Conservation (phyloP, 2,888 invertebrate species). For the Apoda limacodes region DNA sequence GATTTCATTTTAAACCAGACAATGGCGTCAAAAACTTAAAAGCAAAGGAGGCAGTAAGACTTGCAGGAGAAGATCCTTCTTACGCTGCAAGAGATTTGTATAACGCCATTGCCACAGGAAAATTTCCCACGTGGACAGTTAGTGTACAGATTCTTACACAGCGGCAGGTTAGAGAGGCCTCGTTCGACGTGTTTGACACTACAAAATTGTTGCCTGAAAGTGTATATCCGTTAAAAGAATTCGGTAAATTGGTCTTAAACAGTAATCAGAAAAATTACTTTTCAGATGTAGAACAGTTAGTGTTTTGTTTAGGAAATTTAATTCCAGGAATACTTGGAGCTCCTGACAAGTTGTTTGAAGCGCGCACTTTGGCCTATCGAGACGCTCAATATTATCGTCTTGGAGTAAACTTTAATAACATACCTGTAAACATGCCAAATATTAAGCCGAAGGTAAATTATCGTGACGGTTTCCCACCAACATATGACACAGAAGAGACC, state of each 20-base stretch:
- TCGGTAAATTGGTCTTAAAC: slow-evolving; percentile 84
- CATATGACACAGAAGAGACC: slow-evolving; percentile 79
- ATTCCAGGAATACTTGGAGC: too few species aligned
- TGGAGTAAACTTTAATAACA: slow-evolving; percentile 87
- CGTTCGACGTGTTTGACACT: slow-evolving; percentile 90
- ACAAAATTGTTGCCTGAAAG: slow-evolving; percentile 84
- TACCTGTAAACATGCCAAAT: slow-evolving; percentile 92
- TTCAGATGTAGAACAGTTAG: slow-evolving; percentile 89
- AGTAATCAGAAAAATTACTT: slow-evolving; percentile 90
- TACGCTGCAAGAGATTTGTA: slow-evolving; percentile 87
- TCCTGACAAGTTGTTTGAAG: slow-evolving; percentile 88
- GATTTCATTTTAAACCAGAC: slow-evolving; percentile 90
- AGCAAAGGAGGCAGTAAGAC: slow-evolving; percentile 71
- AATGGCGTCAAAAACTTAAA: slow-evolving; percentile 85
- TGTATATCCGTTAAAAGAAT: slow-evolving; percentile 83
- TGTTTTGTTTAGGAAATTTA: slow-evolving; percentile 89
- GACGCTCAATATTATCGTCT: slow-evolving; percentile 87
- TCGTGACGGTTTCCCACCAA: slow-evolving; percentile 82
- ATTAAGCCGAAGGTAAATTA: slow-evolving; percentile 76
- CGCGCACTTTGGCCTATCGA: slow-evolving; percentile 82
- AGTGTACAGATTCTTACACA: slow-evolving; percentile 86
- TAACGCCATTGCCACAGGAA: slow-evolving; percentile 82
- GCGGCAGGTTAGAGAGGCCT: slow-evolving; percentile 79
- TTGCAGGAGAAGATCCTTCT: slow-evolving; percentile 85
- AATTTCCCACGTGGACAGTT: slow-evolving; percentile 80